Evolutionary conservation across 1,140 invertebrate species (phyloP).

Genomic region (Drosophila obscura): DNA sequence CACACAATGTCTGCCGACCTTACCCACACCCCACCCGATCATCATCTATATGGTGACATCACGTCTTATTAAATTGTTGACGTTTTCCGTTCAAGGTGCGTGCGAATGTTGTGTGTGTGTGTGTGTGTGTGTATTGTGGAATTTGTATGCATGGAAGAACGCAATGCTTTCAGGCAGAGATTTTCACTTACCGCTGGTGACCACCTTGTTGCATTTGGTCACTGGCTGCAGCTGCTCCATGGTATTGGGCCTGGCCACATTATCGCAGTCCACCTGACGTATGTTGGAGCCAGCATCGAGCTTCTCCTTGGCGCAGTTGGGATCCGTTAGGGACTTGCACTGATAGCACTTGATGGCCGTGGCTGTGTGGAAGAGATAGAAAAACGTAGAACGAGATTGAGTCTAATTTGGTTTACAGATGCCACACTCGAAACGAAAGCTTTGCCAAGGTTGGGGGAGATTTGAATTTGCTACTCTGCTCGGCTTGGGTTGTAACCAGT

Average conservation of each 20-base stretch:
- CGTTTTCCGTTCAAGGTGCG: slow-evolving; percentile 43
- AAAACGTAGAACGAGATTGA: not conserved
- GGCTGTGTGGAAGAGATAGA: slow-evolving; percentile 37
- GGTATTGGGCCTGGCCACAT: slow-evolving; percentile 52
- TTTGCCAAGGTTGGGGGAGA: slow-evolving; percentile 22
- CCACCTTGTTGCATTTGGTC: slow-evolving; percentile 79
- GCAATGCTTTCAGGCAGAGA: too few relatives aligned
- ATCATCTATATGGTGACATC: slow-evolving; percentile 62
- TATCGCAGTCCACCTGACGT: slow-evolving; percentile 68
- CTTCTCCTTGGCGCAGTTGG: slow-evolving; percentile 69
- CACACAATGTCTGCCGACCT: too few relatives aligned
- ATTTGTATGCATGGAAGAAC: slow-evolving; percentile 28
- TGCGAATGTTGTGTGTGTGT: slow-evolving; percentile 8
- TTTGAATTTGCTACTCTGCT: slow-evolving; percentile 17
- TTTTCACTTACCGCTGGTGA: slow-evolving; percentile 75
- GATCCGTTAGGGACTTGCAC: slow-evolving; percentile 77
- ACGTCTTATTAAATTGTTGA: slow-evolving; percentile 35
- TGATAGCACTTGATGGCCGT: slow-evolving; percentile 78
- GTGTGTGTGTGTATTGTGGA: not conserved
- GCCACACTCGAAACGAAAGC: not conserved
- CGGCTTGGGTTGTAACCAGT: slow-evolving; percentile 51
- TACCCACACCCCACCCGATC: slow-evolving; percentile 4
- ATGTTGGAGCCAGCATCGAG: slow-evolving; percentile 65
- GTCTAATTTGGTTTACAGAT: slow-evolving; percentile 1
- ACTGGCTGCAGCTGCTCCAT: slow-evolving; percentile 72